Evolutionary conservation across 2,888 invertebrate species (phyloP), one percentile per base, ranked within the genome.

Genomic region (Eudasyphora cyanicolor): DNA sequence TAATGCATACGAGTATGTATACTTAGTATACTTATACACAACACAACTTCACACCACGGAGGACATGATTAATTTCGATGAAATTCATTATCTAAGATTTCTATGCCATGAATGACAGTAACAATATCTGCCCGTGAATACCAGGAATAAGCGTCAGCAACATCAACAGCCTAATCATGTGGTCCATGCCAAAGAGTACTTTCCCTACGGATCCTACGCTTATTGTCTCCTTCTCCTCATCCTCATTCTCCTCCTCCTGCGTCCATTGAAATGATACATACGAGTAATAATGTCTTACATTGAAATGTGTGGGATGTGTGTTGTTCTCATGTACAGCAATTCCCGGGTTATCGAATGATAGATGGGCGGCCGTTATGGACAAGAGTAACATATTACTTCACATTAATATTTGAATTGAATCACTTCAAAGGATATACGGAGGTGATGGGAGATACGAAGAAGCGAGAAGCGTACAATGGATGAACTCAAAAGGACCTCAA

Each of bases 361-460:
- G 67, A 67, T 67, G 67, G 35, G 8, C 4, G 38, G 38, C 67
- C 14, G 42, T 67, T 67, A 67, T 42, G 67, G 67, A 8, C 67
- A 38, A 67, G 21, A 42, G 67, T 67, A 67, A 67, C 67, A 67
- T 21, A 67, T 67, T 67, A 42, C 38, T 42, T 6, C 10, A 67
- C 42, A 67, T 67, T 67, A 67, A 67, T 67, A 67, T 24, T 67
- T 67, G 67, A 21, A 67, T 42, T 38, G 67, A 38, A 42, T 67
- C 24, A 19, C 21, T 54, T 6, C 54, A 24, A 3, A n/a, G 8
- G 5, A 14, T 51, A 19, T 51, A n/a, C n/a, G 7, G 27, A 4
- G 8, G 14, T 57, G 57, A 12, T n/a, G n/a, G n/a, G n/a, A n/a
- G n/a, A n/a, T n/a, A n/a, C n/a, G n/a, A n/a, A n/a, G n/a, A n/a